Evolutionary conservation across 2,113 vertebrate species (phyloP).

Genomic region (Regulus satrapa): DNA sequence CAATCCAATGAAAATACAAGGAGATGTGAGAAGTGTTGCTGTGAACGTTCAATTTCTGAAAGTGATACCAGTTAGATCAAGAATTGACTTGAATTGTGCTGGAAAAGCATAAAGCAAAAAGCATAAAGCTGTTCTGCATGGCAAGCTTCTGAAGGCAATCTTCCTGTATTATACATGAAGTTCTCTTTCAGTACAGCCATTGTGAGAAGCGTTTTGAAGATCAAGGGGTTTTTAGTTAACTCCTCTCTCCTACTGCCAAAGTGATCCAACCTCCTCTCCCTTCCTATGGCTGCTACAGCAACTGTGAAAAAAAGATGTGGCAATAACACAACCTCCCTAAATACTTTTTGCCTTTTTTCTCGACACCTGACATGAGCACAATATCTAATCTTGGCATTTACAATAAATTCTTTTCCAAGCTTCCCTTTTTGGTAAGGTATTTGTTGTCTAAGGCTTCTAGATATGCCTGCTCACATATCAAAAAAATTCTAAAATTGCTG

Average conservation of each 20-base stretch:
- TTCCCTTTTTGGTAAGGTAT: not conserved
- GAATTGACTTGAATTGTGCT: not conserved
- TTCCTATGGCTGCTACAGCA: not conserved
- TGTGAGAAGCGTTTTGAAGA: not conserved
- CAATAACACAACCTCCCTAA: not conserved
- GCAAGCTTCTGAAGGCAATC: not conserved
- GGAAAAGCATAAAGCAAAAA: not conserved
- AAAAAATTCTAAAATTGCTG: not conserved
- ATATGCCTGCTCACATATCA: not conserved
- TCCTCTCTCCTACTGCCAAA: accelerated
- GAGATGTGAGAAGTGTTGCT: not conserved
- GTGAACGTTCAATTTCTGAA: not conserved
- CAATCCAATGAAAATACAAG: not conserved
- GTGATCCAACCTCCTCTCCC: not conserved
- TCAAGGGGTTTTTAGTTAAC: not conserved
- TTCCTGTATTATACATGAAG: not conserved
- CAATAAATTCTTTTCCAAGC: not conserved
- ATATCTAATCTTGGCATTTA: not conserved
- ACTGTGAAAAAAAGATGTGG: not conserved
- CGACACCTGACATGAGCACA: not conserved
- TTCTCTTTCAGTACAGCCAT: not conserved
- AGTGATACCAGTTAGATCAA: not conserved
- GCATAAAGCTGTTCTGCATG: not conserved
- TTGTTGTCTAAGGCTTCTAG: not conserved
- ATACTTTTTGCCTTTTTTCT: not conserved